phyloP scores from a whole-genome alignment of 2,113 vertebrate genomes.

The Alaudala cheleensis region DNA sequence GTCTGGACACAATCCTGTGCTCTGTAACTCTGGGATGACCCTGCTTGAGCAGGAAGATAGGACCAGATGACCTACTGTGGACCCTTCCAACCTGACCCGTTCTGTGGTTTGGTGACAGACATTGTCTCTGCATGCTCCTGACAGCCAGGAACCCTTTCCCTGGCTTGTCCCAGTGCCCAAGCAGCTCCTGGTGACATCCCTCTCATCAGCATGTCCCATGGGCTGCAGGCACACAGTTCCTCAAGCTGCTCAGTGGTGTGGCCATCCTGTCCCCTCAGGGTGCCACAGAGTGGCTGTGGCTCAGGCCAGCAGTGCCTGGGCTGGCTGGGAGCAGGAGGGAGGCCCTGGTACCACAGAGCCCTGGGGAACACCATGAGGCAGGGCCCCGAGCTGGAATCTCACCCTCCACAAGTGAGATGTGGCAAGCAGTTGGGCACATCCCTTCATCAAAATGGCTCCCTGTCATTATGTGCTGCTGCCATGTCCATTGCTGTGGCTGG shows the following conservation, averaged over 20 bases:
- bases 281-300: background rate
- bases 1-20: background rate
- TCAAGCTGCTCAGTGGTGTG: rapidly evolving
- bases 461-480: background rate
- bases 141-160: background rate
- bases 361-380: background rate
- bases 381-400: background rate
- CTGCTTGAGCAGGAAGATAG: background rate
- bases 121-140: rapidly evolving
- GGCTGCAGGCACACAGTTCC: rapidly evolving
- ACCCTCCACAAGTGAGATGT: background rate
- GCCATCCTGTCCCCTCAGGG: background rate
- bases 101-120: background rate
- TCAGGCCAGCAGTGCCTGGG: background rate
- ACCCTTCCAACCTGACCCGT: background rate
- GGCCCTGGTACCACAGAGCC: background rate
- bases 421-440: background rate
- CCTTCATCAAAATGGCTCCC: background rate
- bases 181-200: background rate
- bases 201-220: rapidly evolving
- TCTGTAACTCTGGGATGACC: background rate
- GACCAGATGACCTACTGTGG: background rate
- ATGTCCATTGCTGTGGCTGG: background rate
- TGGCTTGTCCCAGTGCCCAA: background rate
- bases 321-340: background rate